Percentiles rank a stretch among this genome's conserved stretches.
Evolutionary conservation across 2,888 invertebrate genomes (phyloP).

Genomic region (Patella depressa): DNA sequence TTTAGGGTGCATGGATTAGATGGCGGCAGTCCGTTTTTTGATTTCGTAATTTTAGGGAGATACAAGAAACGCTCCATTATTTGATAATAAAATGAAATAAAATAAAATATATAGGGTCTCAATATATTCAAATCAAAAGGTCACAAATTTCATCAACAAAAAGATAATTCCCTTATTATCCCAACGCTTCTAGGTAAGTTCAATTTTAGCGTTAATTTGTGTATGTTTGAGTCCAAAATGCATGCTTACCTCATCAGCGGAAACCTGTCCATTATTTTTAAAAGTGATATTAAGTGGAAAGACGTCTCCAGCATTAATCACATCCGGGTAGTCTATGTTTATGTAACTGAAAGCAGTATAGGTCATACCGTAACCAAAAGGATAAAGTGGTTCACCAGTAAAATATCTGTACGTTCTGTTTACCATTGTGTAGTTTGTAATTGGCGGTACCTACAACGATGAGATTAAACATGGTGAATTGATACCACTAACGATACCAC

Average conservation of each 20-base stretch:
- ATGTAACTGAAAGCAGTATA: conserved; percentile 43
- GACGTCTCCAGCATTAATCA: conserved; percentile 45
- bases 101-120: too few species aligned
- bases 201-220: too few species aligned
- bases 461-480: background rate
- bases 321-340: conserved; percentile 25
- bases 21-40: too few species aligned
- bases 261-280: conserved; percentile 51
- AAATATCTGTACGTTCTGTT: conserved; percentile 15
- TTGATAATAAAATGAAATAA: too few species aligned
- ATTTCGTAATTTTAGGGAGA: too few species aligned
- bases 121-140: too few species aligned
- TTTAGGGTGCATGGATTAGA: too few species aligned
- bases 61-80: too few species aligned
- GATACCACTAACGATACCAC: too few species aligned
- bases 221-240: background rate
- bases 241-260: conserved; percentile 61
- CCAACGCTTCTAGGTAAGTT: too few species aligned
- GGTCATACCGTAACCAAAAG: conserved; percentile 51
- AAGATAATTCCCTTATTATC: too few species aligned
- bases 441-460: background rate
- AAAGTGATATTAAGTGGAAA: conserved; percentile 45
- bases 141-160: background rate
- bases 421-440: conserved; percentile 18
- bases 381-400: conserved; percentile 46